A percentile compares a stretch with the other conserved stretches of the same genome.
Conservation (phyloP, 2,113 vertebrate species). For the Vombatus ursinus region DNA sequence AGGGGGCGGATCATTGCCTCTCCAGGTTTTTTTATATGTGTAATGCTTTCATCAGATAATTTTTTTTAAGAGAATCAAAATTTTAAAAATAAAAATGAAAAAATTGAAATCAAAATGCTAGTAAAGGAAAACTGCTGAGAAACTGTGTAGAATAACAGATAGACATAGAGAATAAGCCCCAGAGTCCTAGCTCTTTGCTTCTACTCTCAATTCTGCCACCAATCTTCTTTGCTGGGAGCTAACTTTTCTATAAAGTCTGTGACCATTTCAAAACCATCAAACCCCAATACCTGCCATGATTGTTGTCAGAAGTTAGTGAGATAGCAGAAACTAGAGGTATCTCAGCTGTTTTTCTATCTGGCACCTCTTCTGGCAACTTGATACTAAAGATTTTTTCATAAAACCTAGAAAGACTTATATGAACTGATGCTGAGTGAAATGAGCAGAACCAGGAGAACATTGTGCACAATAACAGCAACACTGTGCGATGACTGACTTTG, state of each 20-base stretch:
- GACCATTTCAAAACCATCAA: too few species aligned
- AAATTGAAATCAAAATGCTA: not conserved
- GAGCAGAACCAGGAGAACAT: too few species aligned
- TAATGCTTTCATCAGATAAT: not conserved
- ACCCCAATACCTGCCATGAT: too few species aligned
- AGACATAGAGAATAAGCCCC: too few species aligned
- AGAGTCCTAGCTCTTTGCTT: not conserved
- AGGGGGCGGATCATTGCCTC: too few species aligned
- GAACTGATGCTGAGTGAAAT: too few species aligned
- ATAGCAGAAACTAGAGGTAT: not conserved
- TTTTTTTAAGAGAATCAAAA: not conserved
- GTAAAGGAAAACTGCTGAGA: not conserved
- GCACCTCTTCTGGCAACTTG: conserved; percentile 6
- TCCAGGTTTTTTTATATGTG: not conserved
- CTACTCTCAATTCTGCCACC: not conserved
- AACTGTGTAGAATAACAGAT: not conserved
- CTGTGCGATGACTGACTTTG: too few species aligned
- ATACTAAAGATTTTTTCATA: not conserved
- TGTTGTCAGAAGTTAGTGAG: not conserved
- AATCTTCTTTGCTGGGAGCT: not conserved
- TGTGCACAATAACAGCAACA: too few species aligned
- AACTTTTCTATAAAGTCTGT: too few species aligned
- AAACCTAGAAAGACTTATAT: too few species aligned
- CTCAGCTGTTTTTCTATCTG: conserved; percentile 23
- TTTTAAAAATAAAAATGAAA: not conserved